Conservation (phyloP, 2,888 invertebrate species). For the Pseudoips prasinana region DNA sequence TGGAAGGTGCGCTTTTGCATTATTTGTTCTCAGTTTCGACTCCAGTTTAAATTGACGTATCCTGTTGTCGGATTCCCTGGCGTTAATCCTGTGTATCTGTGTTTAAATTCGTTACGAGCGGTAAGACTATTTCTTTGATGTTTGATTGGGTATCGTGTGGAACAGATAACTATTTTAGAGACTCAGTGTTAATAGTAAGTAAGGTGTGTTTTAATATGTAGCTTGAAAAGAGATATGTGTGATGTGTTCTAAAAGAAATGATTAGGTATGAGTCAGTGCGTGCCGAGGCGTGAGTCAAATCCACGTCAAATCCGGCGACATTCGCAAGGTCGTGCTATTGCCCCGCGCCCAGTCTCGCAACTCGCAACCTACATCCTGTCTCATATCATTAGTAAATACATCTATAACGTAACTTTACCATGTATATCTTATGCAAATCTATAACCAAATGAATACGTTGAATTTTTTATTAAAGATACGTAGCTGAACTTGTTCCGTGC, state of each 20-base stretch:
- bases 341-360: slow-evolving; percentile 35
- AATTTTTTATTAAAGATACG: no score
- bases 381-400: slow-evolving; percentile 25
- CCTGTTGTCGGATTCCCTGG: slow-evolving; percentile 75
- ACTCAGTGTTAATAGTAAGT: slow-evolving; percentile 11
- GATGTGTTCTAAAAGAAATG: slow-evolving; percentile 26
- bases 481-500: not conserved
- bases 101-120: slow-evolving; percentile 62
- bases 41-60: slow-evolving; percentile 76
- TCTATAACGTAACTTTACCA: slow-evolving; percentile 16
- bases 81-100: slow-evolving; percentile 64
- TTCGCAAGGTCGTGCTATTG: slow-evolving; percentile 66
- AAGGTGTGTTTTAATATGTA: slow-evolving; percentile 26
- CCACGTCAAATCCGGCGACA: slow-evolving; percentile 54
- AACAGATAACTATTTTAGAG: slow-evolving; percentile 39
- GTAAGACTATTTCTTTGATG: slow-evolving; percentile 55
- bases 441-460: not conserved
- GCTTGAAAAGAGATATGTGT: slow-evolving; percentile 17
- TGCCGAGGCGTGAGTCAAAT: slow-evolving; percentile 45
- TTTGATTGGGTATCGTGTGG: slow-evolving; percentile 45
- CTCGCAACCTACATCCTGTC: slow-evolving; percentile 47
- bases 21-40: slow-evolving; percentile 60
- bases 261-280: slow-evolving; percentile 47
- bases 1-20: slow-evolving; percentile 44
- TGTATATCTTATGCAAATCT: not conserved